Evolutionary conservation across 2,113 vertebrate species (phyloP).

Genomic region (Lucifuga dentata): DNA sequence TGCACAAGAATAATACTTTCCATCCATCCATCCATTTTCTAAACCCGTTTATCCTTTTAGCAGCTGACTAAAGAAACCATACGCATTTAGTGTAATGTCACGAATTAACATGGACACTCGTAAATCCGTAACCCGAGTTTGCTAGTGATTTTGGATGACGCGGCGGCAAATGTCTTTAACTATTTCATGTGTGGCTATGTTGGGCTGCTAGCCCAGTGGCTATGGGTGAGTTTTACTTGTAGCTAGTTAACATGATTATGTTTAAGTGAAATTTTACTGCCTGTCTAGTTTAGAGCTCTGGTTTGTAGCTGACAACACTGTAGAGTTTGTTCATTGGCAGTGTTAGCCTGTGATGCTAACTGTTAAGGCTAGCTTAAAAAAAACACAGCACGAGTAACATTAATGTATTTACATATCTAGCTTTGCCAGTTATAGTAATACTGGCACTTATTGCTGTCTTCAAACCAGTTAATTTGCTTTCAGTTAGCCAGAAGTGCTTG

Average conservation of each 20-base stretch:
- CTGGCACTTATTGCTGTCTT: not conserved
- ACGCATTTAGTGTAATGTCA: too few relatives aligned
- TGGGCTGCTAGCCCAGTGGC: not conserved
- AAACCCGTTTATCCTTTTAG: too few relatives aligned
- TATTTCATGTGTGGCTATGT: conserved; percentile 26
- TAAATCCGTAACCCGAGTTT: conserved; percentile 1
- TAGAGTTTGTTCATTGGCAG: not conserved
- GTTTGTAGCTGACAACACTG: conserved; percentile 32
- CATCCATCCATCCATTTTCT: too few relatives aligned
- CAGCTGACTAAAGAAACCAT: too few relatives aligned
- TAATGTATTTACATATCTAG: not conserved
- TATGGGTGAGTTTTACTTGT: not conserved
- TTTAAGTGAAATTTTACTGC: not conserved
- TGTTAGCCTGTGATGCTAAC: conserved; percentile 45
- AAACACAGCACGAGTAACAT: not conserved
- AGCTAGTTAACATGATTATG: too few relatives aligned
- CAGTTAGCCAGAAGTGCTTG: conserved; percentile 7
- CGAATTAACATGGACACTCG: too few relatives aligned
- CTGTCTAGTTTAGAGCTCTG: too few relatives aligned
- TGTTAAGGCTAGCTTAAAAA: conserved; percentile 12
- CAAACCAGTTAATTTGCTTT: not conserved
- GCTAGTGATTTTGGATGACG: conserved; percentile 48
- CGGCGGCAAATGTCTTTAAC: conserved; percentile 46
- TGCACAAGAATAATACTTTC: too few relatives aligned
- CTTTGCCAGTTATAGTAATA: not conserved